Percentiles rank a stretch among this genome's conserved stretches.
phyloP scores from a whole-genome alignment of 92 coral and sea anemone species.

The Porites cylindrica region DNA sequence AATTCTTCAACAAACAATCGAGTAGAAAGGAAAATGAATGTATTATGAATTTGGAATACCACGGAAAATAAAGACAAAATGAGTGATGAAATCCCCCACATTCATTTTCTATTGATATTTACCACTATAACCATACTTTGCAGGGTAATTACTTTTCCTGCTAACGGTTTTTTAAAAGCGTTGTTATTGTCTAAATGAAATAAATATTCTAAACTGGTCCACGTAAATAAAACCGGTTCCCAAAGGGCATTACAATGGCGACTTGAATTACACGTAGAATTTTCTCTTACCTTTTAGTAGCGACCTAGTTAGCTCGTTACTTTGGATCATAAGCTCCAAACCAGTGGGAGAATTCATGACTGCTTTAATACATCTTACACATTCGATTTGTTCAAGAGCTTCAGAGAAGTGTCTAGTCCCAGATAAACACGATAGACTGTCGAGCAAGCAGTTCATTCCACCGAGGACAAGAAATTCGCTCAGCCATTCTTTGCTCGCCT shows the following conservation, averaged over 20 bases:
- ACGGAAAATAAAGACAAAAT: too few species aligned
- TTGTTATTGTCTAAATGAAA: too few species aligned
- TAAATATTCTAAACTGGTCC: too few species aligned
- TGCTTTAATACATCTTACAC: constrained; percentile 86
- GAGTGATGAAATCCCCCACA: too few species aligned
- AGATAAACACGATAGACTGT: constrained; percentile 64
- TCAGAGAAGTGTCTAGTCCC: constrained; percentile 58
- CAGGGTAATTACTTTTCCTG: too few species aligned
- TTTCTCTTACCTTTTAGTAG: constrained; percentile 75
- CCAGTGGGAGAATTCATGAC: constrained; percentile 87
- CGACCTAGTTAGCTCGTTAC: constrained; percentile 66
- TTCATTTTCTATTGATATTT: too few species aligned
- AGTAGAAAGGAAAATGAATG: too few species aligned
- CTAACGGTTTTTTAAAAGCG: too few species aligned
- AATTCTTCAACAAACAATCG: too few species aligned
- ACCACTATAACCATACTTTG: too few species aligned
- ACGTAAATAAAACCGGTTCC: too few species aligned
- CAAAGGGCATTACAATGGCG: not conserved
- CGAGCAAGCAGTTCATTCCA: constrained; percentile 73
- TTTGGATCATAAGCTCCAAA: constrained; percentile 66
- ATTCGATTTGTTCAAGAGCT: constrained; percentile 80
- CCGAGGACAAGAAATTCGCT: constrained; percentile 84
- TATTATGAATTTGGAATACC: too few species aligned
- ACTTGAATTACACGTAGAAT: not conserved
- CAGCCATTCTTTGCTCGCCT: constrained; percentile 76